Conservation (phyloP, 2,888 invertebrate species). For the Mythimna impura region DNA sequence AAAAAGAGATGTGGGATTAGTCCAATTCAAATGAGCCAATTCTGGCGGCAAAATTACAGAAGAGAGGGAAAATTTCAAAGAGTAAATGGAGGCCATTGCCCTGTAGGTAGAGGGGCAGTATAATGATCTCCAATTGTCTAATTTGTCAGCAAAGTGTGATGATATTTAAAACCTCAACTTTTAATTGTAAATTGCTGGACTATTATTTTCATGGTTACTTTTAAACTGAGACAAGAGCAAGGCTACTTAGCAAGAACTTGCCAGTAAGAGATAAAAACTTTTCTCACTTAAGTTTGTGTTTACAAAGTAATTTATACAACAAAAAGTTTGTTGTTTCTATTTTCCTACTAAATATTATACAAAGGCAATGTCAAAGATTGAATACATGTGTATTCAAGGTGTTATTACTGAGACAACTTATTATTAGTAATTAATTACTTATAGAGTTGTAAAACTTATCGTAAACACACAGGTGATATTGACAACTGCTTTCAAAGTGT, state of each 20-base stretch:
- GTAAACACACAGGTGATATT: slow-evolving; percentile 35
- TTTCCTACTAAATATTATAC: slow-evolving; percentile 24
- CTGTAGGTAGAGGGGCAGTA: neutral
- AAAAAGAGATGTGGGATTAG: neutral
- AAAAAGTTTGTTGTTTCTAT: slow-evolving; percentile 36
- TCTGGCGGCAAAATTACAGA: neutral
- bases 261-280: slow-evolving; percentile 13
- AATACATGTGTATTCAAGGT: slow-evolving; percentile 34
- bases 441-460: slow-evolving; percentile 45
- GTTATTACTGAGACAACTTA: slow-evolving; percentile 31
- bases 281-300: neutral
- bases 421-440: slow-evolving; percentile 36
- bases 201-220: slow-evolving; percentile 21
- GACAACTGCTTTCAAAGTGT: slow-evolving; percentile 19
- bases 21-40: neutral
- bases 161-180: too few relatives aligned
- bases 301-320: neutral
- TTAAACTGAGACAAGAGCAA: slow-evolving; percentile 27
- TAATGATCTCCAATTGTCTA: neutral
- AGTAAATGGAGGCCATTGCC: neutral
- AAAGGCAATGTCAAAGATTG: slow-evolving; percentile 25
- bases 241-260: slow-evolving; percentile 2
- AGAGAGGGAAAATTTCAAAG: neutral
- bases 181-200: neutral
- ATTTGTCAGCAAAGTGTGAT: slow-evolving; percentile 18